These are phyloP conservation scores for Hyperoodon ampullatus DNA, from an alignment of 2,113 vertebrate species.

Conservation along the genomic window DNA sequence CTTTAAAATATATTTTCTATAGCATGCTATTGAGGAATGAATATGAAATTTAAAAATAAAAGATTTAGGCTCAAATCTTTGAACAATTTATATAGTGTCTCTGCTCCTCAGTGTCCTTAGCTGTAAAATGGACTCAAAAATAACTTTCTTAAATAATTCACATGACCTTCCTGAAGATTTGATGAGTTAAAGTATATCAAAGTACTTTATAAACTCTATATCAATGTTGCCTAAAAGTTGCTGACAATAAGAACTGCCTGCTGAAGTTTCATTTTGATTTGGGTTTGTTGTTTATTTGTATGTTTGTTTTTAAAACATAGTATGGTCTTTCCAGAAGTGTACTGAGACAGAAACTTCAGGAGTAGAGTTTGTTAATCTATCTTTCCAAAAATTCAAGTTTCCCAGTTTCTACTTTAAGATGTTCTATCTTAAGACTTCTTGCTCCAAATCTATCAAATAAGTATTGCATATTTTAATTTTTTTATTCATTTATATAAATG, in stretches of 20 bases:
- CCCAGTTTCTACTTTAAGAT: neutral
- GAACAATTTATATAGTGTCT: neutral
- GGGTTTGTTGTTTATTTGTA: neutral
- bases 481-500: neutral
- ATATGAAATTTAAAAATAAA: neutral
- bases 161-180: neutral
- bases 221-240: neutral
- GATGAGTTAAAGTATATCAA: neutral
- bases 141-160: neutral
- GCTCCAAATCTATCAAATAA: neutral
- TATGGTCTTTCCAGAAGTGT: neutral
- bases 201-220: neutral
- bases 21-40: neutral
- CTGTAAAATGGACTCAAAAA: neutral
- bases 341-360: neutral
- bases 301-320: neutral
- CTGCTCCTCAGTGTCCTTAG: neutral
- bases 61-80: neutral
- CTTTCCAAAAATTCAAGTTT: neutral
- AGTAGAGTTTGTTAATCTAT: neutral
- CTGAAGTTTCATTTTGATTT: neutral
- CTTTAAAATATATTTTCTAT: neutral
- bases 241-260: neutral
- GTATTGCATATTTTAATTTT: neutral
- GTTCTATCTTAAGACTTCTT: neutral